These are phyloP conservation scores for Platichthys flesus DNA, from an alignment of 2,113 vertebrate genomes.

Conservation along the genomic window DNA sequence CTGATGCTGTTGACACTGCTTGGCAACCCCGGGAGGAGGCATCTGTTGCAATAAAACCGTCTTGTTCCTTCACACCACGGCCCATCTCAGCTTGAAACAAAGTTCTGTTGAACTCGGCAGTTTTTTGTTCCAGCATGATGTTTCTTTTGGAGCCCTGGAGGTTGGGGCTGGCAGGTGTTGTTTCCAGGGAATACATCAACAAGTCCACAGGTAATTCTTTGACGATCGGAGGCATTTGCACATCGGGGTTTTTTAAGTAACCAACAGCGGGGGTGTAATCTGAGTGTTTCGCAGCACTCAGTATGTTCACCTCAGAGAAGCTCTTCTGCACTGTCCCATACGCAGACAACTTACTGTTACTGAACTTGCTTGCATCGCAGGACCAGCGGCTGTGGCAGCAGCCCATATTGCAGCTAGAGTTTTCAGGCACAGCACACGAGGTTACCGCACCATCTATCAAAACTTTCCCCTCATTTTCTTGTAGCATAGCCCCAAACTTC, in stretches of 20 bases:
- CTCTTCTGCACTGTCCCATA: slow-evolving; percentile 84
- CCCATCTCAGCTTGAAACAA: slow-evolving; percentile 92
- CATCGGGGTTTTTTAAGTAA: slow-evolving; percentile 39
- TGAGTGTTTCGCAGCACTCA: slow-evolving; percentile 70
- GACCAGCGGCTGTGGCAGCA: slow-evolving; percentile 87
- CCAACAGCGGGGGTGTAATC: slow-evolving; percentile 45
- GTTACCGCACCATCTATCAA: slow-evolving; percentile 68
- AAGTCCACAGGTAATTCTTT: slow-evolving; percentile 62
- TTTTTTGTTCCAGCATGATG: slow-evolving; percentile 90
- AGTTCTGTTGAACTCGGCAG: slow-evolving; percentile 92
- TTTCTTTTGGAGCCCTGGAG: slow-evolving; percentile 80
- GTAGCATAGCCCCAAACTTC: slow-evolving; percentile 78
- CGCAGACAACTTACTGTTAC: slow-evolving; percentile 73
- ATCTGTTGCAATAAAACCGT: slow-evolving; percentile 39
- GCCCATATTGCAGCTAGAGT: slow-evolving; percentile 74
- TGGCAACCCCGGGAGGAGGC: slow-evolving; percentile 31
- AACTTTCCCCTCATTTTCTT: slow-evolving; percentile 82
- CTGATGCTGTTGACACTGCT: slow-evolving; percentile 17
- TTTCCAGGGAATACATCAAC: slow-evolving; percentile 58
- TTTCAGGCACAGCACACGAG: slow-evolving; percentile 68
- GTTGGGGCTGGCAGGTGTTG: slow-evolving; percentile 43
- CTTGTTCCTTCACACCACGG: slow-evolving; percentile 51
- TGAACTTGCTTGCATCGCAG: slow-evolving; percentile 80
- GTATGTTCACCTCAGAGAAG: slow-evolving; percentile 84
- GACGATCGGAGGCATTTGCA: slow-evolving; percentile 38